Conservation (phyloP, 2,888 invertebrate genomes). For the Octodonta nipae region DNA sequence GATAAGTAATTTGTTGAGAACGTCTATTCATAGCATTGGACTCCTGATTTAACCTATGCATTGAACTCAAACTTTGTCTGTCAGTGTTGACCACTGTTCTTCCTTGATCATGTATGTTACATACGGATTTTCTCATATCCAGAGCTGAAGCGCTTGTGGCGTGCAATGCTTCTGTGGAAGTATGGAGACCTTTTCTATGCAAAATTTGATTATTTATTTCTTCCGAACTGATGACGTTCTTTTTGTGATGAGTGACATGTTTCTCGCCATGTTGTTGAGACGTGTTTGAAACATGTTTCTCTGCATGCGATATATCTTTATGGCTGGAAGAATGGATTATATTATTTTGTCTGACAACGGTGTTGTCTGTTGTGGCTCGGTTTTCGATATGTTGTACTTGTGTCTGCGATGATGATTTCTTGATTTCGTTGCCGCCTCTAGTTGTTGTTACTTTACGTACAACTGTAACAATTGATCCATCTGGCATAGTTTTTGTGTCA, state of each 20-base stretch:
- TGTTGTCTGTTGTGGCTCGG: no score
- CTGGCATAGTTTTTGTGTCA: slow-evolving; percentile 36
- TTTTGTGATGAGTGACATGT: slow-evolving; percentile 40
- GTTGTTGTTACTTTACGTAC: slow-evolving; percentile 36
- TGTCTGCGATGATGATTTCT: slow-evolving; percentile 30
- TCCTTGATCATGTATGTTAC: slow-evolving; percentile 62
- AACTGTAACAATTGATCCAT: slow-evolving; percentile 42
- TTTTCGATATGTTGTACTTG: slow-evolving; percentile 18
- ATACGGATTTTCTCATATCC: slow-evolving; percentile 67
- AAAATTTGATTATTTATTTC: slow-evolving; percentile 64
- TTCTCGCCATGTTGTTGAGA: slow-evolving; percentile 10
- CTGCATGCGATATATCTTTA: slow-evolving; percentile 13
- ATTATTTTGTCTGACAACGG: slow-evolving; percentile 14
- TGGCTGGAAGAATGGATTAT: slow-evolving; percentile 16
- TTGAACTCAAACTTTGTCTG: slow-evolving; percentile 63
- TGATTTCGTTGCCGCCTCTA: slow-evolving; percentile 23
- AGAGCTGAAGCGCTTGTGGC: slow-evolving; percentile 61
- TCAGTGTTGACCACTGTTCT: slow-evolving; percentile 56
- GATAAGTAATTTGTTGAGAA: slow-evolving; percentile 21
- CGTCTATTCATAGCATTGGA: slow-evolving; percentile 39
- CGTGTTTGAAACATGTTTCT: no score
- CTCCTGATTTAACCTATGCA: slow-evolving; percentile 55
- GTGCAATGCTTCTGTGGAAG: slow-evolving; percentile 59
- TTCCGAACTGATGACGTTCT: slow-evolving; percentile 61
- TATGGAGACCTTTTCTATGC: slow-evolving; percentile 57